Conservation (phyloP, 2,113 vertebrate genomes). For the Pipra filicauda region DNA sequence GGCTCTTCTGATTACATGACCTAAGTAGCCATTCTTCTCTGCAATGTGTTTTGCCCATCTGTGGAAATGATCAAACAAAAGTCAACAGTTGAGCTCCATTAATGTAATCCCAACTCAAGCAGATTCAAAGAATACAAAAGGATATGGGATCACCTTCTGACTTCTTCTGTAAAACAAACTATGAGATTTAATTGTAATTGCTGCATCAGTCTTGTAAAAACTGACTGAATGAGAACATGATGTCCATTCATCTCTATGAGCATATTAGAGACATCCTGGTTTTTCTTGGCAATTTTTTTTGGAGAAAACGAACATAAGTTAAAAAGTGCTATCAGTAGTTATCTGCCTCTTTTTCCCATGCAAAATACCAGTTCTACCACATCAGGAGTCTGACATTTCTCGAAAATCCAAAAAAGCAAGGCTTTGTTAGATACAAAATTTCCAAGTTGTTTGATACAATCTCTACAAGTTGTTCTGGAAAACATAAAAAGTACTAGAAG, state of each 20-base stretch:
- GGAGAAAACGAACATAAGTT: not conserved
- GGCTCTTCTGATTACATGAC: constrained; percentile 84
- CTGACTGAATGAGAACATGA: not conserved
- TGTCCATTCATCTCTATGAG: not conserved
- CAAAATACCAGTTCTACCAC: not conserved
- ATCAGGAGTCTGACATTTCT: not conserved
- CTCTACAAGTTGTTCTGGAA: not conserved
- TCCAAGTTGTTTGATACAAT: not conserved
- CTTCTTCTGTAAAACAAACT: not conserved
- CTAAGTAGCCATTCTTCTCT: constrained; percentile 89
- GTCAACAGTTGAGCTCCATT: not conserved
- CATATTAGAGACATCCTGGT: not conserved
- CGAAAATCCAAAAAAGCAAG: not conserved
- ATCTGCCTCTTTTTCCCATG: not conserved
- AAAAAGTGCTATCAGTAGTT: not conserved
- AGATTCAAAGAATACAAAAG: not conserved
- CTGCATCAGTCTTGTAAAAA: not conserved
- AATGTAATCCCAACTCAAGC: not conserved
- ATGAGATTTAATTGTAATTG: not conserved
- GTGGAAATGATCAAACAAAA: constrained; percentile 21
- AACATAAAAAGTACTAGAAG: not conserved
- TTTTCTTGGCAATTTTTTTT: not conserved
- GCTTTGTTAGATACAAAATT: not conserved
- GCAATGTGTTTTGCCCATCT: constrained; percentile 88
- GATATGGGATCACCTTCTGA: not conserved